Evolutionary conservation across 2,888 invertebrate species (phyloP).

Genomic region (Cyclophora punctaria): DNA sequence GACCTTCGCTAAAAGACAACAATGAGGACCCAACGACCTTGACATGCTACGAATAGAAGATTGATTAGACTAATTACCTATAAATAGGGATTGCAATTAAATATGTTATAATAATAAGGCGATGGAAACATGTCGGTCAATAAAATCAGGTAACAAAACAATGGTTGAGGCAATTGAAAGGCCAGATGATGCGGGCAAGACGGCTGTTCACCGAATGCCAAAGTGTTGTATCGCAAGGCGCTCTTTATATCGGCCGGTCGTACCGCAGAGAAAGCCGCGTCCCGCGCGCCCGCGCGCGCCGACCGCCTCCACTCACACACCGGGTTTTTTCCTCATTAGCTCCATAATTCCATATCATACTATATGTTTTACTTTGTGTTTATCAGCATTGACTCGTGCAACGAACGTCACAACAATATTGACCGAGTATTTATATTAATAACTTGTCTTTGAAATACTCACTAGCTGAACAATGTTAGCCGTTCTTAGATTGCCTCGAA

Average conservation of each 20-base stretch:
- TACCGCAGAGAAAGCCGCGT: conserved; percentile 70
- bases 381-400: conserved; percentile 57
- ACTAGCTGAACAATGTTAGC: not conserved
- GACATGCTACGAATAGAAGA: conserved; percentile 61
- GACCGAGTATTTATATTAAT: conserved; percentile 20
- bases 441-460: conserved; percentile 1
- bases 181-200: conserved; percentile 65
- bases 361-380: conserved; percentile 55
- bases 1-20: conserved; percentile 70
- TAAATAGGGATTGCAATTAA: conserved; percentile 45
- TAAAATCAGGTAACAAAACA: conserved; percentile 49
- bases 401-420: conserved; percentile 40
- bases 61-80: conserved; percentile 62
- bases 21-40: conserved; percentile 67
- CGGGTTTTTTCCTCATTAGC: conserved; percentile 74
- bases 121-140: conserved; percentile 41
- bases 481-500: conserved; percentile 1
- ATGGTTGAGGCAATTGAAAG: conserved; percentile 42
- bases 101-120: conserved; percentile 56
- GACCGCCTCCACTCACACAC: conserved; percentile 51
- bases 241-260: conserved; percentile 68
- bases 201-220: conserved; percentile 74
- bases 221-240: conserved; percentile 66
- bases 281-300: conserved; percentile 57
- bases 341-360: conserved; percentile 60